Conservation (phyloP, 2,797 vertebrate species). For the Crenichthys baileyi region DNA sequence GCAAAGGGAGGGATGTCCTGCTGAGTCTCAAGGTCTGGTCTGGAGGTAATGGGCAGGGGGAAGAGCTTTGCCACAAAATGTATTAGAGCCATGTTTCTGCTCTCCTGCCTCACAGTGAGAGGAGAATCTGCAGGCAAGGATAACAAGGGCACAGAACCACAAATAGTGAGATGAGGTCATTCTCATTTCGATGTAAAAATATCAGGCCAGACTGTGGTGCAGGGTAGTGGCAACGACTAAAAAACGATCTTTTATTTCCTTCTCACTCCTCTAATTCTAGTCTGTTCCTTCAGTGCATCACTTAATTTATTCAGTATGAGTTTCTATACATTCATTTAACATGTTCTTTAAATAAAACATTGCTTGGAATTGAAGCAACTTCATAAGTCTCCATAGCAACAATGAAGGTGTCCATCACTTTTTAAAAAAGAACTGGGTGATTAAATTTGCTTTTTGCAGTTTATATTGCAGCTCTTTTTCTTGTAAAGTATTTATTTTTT, state of each 20-base stretch:
- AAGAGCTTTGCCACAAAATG: conserved; percentile 66
- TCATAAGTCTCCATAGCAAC: conserved; percentile 13
- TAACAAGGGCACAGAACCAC: conserved; percentile 74
- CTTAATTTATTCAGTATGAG: background rate
- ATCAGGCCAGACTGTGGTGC: conserved; percentile 49
- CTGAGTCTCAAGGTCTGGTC: conserved; percentile 68
- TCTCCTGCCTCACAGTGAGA: conserved; percentile 64
- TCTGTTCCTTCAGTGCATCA: conserved; percentile 25
- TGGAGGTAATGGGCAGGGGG: conserved; percentile 67
- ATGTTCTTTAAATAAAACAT: background rate
- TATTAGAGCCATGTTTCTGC: conserved; percentile 76
- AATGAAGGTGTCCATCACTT: conserved; percentile 7
- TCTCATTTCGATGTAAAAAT: conserved; percentile 61
- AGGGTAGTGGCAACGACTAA: conserved; percentile 36
- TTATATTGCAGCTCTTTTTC: background rate
- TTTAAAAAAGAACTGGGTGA: background rate
- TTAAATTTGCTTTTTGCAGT: background rate
- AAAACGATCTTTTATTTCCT: conserved; percentile 50
- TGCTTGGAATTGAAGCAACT: background rate
- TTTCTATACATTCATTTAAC: background rate
- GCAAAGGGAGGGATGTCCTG: conserved; percentile 54
- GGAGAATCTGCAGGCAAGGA: conserved; percentile 69
- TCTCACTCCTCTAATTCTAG: conserved; percentile 41
- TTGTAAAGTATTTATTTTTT: background rate
- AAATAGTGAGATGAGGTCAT: conserved; percentile 72